Evolutionary conservation across 2,113 vertebrate genomes (phyloP).

Genomic region (Poeciliopsis prolifica): DNA sequence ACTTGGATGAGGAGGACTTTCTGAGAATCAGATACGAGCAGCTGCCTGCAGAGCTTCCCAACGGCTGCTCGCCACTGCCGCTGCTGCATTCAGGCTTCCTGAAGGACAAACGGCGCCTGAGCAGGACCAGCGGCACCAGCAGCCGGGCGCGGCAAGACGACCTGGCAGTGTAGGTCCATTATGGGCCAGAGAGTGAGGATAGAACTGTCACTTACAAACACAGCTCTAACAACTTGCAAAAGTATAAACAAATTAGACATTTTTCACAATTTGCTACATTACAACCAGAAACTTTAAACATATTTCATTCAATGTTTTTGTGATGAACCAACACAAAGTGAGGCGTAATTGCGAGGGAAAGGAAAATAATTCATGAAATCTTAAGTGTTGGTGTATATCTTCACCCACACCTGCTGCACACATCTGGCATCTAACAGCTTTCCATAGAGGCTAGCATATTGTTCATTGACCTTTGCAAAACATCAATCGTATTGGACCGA

Average conservation of each 20-base stretch:
- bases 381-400: no score
- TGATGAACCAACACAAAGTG: neutral
- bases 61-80: conserved; percentile 66
- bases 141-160: conserved; percentile 89
- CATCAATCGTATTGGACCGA: no score
- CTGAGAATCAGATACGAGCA: conserved; percentile 82
- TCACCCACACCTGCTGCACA: no score
- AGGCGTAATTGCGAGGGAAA: neutral
- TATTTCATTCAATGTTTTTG: neutral
- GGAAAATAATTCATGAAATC: neutral
- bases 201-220: neutral
- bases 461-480: no score
- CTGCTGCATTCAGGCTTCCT: conserved; percentile 73
- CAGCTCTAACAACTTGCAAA: neutral
- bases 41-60: conserved; percentile 65
- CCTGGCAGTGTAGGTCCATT: conserved; percentile 83
- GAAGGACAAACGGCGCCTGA: conserved; percentile 87
- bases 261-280: neutral
- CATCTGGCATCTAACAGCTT: no score
- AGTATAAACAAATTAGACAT: neutral
- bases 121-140: conserved; percentile 88
- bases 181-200: neutral
- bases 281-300: neutral
- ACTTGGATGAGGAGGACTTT: conserved; percentile 80
- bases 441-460: no score